Percentiles rank a stretch among this genome's conserved stretches.
Evolutionary conservation across 2,113 vertebrate species (phyloP).

Genomic region (cat (Felis catus)): F.catus_Fca126_mat1.0 CM031417.1:26874501-26875000

Average conservation of each 20-base stretch:
- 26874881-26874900: neutral
- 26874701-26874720: slow-evolving; percentile 90
- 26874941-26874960: neutral
- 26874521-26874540: neutral
- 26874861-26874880: neutral
- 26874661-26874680: slow-evolving; percentile 97
- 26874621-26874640: slow-evolving; percentile 95
- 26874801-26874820: neutral
- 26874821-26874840: neutral
- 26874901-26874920: neutral
- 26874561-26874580: slow-evolving; percentile 95
- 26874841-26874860: neutral
- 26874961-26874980: neutral
- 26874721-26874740: neutral
- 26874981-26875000: neutral
- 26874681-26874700: slow-evolving; percentile 92
- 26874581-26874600: slow-evolving; percentile 97
- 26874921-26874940: neutral
- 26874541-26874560: slow-evolving; percentile 49
- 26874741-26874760: neutral
- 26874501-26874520: neutral
- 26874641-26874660: slow-evolving; percentile 99
- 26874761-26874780: neutral
- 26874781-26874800: neutral
- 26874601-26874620: slow-evolving; percentile 97